A percentile compares a stretch with the other conserved stretches of the same genome.
Evolutionary conservation across 2,888 invertebrate genomes (phyloP).

Genomic region (Acrobasis repandana): DNA sequence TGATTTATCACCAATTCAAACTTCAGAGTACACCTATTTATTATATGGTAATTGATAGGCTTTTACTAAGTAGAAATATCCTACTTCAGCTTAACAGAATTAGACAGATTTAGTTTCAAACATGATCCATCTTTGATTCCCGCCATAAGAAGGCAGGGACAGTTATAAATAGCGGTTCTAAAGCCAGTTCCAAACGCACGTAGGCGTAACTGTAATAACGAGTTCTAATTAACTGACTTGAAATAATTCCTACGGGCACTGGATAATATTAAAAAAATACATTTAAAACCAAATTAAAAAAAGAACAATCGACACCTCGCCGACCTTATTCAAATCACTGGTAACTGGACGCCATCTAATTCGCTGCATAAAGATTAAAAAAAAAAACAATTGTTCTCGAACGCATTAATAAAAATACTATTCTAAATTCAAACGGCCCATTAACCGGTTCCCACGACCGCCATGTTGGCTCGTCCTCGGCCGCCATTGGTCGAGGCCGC

Average conservation of each 20-base stretch:
- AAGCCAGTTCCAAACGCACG: slow-evolving; percentile 18
- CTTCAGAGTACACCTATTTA: too few species aligned
- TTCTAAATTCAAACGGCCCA: slow-evolving; percentile 82
- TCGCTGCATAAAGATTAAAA: slow-evolving; percentile 39
- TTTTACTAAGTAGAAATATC: not conserved
- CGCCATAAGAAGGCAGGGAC: slow-evolving; percentile 17
- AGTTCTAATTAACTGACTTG: slow-evolving; percentile 12
- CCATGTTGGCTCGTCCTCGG: slow-evolving; percentile 80
- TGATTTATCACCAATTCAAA: too few species aligned
- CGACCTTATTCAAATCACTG: slow-evolving; percentile 30
- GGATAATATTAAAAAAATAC: slow-evolving; percentile 20
- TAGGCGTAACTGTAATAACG: slow-evolving; percentile 19
- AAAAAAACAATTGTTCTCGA: slow-evolving; percentile 70
- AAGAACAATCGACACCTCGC: slow-evolving; percentile 27
- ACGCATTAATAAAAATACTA: slow-evolving; percentile 78
- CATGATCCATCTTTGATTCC: slow-evolving; percentile 18
- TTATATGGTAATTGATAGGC: not conserved
- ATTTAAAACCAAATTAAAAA: slow-evolving; percentile 11
- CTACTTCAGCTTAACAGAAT: not conserved
- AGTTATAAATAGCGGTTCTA: slow-evolving; percentile 15
- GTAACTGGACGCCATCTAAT: slow-evolving; percentile 10
- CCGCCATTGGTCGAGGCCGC: slow-evolving; percentile 78
- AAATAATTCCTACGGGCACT: not conserved
- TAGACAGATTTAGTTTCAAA: not conserved
- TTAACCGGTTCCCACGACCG: slow-evolving; percentile 82